Conservation (phyloP, 2,797 vertebrate species). For the Holocentrus rufus region DNA sequence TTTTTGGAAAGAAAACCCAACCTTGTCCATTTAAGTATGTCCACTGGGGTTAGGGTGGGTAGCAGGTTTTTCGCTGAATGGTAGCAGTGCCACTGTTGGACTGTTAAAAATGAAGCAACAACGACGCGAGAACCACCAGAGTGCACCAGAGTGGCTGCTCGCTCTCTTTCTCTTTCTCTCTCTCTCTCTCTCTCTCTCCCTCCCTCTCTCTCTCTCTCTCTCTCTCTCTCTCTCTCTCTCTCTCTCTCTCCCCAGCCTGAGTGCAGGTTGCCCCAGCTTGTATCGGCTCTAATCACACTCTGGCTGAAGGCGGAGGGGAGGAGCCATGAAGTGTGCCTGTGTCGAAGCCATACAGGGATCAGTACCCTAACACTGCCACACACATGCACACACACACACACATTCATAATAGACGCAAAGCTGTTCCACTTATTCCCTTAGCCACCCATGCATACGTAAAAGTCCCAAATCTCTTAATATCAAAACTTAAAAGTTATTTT, state of each 20-base stretch:
- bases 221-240: slow-evolving; percentile 27
- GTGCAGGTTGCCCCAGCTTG: slow-evolving; percentile 72
- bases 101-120: slow-evolving; percentile 72
- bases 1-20: slow-evolving; percentile 46
- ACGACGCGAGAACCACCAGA: slow-evolving; percentile 76
- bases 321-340: slow-evolving; percentile 73
- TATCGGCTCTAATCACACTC: slow-evolving; percentile 77
- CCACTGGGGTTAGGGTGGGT: slow-evolving; percentile 46
- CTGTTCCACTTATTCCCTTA: not conserved
- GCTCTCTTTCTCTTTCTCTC: slow-evolving; percentile 23
- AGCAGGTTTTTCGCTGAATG: slow-evolving; percentile 40
- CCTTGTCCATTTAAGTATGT: slow-evolving; percentile 60
- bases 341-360: slow-evolving; percentile 59
- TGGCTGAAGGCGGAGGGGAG: slow-evolving; percentile 72
- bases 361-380: slow-evolving; percentile 42
- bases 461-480: not conserved
- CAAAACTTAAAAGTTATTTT: not conserved
- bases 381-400: slow-evolving; percentile 22
- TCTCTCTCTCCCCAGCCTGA: slow-evolving; percentile 4
- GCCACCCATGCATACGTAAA: not conserved
- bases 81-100: slow-evolving; percentile 68
- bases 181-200: slow-evolving; percentile 50
- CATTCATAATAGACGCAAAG: not conserved
- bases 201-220: slow-evolving; percentile 48
- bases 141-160: slow-evolving; percentile 75